A percentile compares a stretch with the other conserved stretches of the same genome.
phyloP scores from a whole-genome alignment of 1,140 invertebrate genomes.

The Drosophila willistoni region DNA sequence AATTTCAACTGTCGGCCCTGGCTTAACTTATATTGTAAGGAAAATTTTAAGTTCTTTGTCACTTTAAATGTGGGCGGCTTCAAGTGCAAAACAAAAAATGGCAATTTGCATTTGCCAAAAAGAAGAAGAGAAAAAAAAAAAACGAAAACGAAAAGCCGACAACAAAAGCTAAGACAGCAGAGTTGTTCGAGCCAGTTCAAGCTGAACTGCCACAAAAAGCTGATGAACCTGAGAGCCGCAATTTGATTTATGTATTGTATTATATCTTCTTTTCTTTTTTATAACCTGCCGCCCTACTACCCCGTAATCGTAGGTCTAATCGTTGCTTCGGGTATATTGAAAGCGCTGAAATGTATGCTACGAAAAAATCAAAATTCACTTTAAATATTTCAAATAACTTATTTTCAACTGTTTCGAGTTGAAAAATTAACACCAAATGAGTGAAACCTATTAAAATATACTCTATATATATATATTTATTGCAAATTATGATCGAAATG shows the following conservation, averaged over 20 bases:
- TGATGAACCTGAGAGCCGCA: conserved; percentile 51
- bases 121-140: not conserved
- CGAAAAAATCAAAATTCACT: not conserved
- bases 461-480: too few relatives aligned
- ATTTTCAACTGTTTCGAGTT: too few relatives aligned
- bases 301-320: not conserved
- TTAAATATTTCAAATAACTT: too few relatives aligned
- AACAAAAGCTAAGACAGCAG: conserved; percentile 44
- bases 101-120: conserved; percentile 8
- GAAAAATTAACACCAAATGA: too few relatives aligned
- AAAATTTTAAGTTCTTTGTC: conserved; percentile 12
- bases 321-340: not conserved
- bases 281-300: not conserved
- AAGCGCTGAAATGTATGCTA: not conserved
- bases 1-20: not conserved
- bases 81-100: not conserved
- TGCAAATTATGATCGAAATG: too few relatives aligned
- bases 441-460: too few relatives aligned
- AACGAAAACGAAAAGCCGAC: conserved; percentile 45
- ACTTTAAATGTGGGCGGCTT: not conserved
- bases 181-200: conserved; percentile 33
- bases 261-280: conserved; percentile 58
- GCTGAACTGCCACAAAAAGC: conserved; percentile 29
- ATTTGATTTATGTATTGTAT: conserved; percentile 72
- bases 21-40: conserved; percentile 6